Percentiles rank a stretch among this genome's conserved stretches.
phyloP scores from a whole-genome alignment of 2,113 vertebrate genomes.

The Ranitomeya variabilis region DNA sequence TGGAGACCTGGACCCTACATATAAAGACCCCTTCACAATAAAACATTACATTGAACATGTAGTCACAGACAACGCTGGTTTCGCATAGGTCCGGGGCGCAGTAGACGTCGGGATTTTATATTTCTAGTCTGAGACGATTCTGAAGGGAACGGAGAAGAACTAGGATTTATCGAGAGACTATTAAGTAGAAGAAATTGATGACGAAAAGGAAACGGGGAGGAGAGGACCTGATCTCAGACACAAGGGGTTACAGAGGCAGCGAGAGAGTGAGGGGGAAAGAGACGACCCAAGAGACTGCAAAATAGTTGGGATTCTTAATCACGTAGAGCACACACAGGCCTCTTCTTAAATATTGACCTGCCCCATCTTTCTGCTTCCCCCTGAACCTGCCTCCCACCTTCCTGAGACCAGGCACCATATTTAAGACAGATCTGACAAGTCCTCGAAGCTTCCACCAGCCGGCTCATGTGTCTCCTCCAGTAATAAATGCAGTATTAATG shows the following conservation, averaged over 20 bases:
- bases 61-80: background rate
- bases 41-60: background rate
- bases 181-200: background rate
- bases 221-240: background rate
- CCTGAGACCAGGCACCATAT: background rate
- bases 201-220: background rate
- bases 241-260: constrained; percentile 12
- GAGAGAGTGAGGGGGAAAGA: background rate
- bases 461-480: background rate
- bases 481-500: background rate
- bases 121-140: background rate
- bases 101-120: background rate
- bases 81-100: background rate
- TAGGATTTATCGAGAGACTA: too few species aligned
- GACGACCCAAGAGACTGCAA: constrained; percentile 23
- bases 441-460: background rate
- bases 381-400: constrained; percentile 1
- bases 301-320: constrained; percentile 44
- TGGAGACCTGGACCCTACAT: background rate
- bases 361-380: background rate
- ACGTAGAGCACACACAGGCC: constrained; percentile 15
- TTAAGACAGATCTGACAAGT: constrained; percentile 5
- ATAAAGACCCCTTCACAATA: background rate
- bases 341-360: constrained; percentile 28
- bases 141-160: background rate